phyloP scores from a whole-genome alignment of 2,888 invertebrate genomes.

The Pollenia amentaria region DNA sequence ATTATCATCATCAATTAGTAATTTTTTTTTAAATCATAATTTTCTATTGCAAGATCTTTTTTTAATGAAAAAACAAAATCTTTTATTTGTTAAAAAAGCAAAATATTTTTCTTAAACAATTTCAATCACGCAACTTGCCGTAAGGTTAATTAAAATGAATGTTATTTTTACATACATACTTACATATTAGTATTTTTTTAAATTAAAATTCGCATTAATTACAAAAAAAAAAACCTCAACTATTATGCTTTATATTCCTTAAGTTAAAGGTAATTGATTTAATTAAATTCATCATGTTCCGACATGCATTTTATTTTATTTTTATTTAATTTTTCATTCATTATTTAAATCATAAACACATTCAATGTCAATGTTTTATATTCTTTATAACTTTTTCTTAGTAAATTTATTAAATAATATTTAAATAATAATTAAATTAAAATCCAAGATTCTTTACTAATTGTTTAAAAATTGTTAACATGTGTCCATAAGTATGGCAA shows the following conservation, averaged over 20 bases:
- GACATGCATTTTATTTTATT: slow-evolving; percentile 30
- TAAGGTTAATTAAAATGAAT: slow-evolving; percentile 54
- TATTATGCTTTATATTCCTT: slow-evolving; percentile 33
- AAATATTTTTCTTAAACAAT: slow-evolving; percentile 39
- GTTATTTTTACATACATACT: neutral
- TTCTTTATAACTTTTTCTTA: no score
- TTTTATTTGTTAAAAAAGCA: neutral
- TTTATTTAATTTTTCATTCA: slow-evolving; percentile 49
- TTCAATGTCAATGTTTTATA: slow-evolving; percentile 56
- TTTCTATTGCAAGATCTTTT: neutral
- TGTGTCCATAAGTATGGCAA: slow-evolving; percentile 10
- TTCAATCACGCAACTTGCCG: slow-evolving; percentile 51
- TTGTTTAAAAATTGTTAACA: slow-evolving; percentile 31
- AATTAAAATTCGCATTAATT: neutral
- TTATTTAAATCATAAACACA: slow-evolving; percentile 22
- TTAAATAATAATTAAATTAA: slow-evolving; percentile 39
- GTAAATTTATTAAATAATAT: no score
- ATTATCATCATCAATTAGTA: neutral
- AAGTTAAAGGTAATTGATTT: slow-evolving; percentile 28
- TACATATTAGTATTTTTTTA: slow-evolving; percentile 1
- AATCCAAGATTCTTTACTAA: slow-evolving; percentile 13
- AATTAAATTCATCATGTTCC: slow-evolving; percentile 34
- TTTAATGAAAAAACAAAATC: slow-evolving; percentile 26
- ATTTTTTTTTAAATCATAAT: neutral
- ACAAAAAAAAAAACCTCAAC: slow-evolving; percentile 36